Evolutionary conservation across 1,140 invertebrate species (phyloP).

Genomic region (Microplitis demolitor): DNA sequence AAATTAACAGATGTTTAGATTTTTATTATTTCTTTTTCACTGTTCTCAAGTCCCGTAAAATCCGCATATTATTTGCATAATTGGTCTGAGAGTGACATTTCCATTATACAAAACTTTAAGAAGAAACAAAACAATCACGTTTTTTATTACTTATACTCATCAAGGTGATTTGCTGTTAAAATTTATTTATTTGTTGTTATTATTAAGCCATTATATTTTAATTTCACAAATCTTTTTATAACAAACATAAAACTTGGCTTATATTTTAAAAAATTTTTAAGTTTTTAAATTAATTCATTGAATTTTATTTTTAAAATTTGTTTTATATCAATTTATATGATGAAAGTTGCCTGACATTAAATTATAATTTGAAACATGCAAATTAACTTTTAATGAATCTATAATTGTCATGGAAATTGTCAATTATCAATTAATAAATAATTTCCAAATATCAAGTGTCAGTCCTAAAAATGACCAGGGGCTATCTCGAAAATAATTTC

Average conservation of each 20-base stretch:
- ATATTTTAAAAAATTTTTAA: not conserved
- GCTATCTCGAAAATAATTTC: no score
- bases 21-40: not conserved
- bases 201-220: not conserved
- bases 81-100: slow-evolving; percentile 25
- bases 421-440: no score
- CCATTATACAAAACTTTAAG: not conserved
- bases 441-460: no score
- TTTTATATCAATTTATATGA: no score
- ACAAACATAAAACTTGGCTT: not conserved
- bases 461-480: no score
- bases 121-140: not conserved
- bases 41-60: not conserved
- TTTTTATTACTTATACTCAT: not conserved
- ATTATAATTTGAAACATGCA: no score
- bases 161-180: not conserved
- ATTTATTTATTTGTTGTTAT: not conserved
- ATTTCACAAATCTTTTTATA: no score
- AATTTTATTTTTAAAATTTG: no score
- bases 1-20: slow-evolving; percentile 22
- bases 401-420: no score
- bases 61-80: slow-evolving; percentile 23
- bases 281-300: no score
- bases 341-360: no score
- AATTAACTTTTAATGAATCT: no score